These are phyloP conservation scores for Drosophila lini DNA, from an alignment of 1,140 invertebrate genomes.

Conservation along the genomic window DNA sequence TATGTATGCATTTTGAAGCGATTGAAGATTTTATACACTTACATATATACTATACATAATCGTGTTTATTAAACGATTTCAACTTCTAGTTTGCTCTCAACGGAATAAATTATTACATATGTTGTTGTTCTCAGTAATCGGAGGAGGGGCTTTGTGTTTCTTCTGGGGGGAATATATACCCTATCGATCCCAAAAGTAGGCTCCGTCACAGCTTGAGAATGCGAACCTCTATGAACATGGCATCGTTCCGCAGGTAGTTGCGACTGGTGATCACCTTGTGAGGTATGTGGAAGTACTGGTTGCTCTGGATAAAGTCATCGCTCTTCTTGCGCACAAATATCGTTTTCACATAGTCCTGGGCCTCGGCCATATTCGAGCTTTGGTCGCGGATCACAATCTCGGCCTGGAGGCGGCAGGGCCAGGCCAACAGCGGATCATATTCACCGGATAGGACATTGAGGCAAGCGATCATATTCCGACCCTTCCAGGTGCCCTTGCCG, in stretches of 20 bases:
- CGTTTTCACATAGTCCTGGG: slow-evolving; percentile 85
- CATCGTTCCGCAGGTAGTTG: slow-evolving; percentile 88
- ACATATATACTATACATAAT: slow-evolving; percentile 15
- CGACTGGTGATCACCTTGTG: slow-evolving; percentile 88
- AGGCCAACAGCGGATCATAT: slow-evolving; percentile 88
- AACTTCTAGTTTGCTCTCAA: slow-evolving; percentile 21
- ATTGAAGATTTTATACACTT: slow-evolving; percentile 15
- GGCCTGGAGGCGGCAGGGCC: slow-evolving; percentile 88
- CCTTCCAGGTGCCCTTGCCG: slow-evolving; percentile 90
- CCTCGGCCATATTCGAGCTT: slow-evolving; percentile 83
- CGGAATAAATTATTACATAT: slow-evolving; percentile 32
- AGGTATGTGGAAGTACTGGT: slow-evolving; percentile 90
- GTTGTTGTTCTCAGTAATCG: slow-evolving; percentile 6
- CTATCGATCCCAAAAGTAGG: neutral
- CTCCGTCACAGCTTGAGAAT: slow-evolving; percentile 71
- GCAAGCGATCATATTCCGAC: slow-evolving; percentile 88
- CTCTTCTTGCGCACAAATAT: slow-evolving; percentile 84
- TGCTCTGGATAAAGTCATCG: slow-evolving; percentile 86
- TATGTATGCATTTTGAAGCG: slow-evolving; percentile 17
- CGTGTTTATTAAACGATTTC: slow-evolving; percentile 16
- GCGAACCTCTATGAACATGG: slow-evolving; percentile 88
- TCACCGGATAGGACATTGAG: slow-evolving; percentile 88
- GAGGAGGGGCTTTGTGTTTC: neutral
- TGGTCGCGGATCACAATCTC: slow-evolving; percentile 88
- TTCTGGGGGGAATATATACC: neutral